A percentile compares a stretch with the other conserved stretches of the same genome.
phyloP scores from a whole-genome alignment of 2,797 vertebrate genomes.

The Lepus oiostolus region DNA sequence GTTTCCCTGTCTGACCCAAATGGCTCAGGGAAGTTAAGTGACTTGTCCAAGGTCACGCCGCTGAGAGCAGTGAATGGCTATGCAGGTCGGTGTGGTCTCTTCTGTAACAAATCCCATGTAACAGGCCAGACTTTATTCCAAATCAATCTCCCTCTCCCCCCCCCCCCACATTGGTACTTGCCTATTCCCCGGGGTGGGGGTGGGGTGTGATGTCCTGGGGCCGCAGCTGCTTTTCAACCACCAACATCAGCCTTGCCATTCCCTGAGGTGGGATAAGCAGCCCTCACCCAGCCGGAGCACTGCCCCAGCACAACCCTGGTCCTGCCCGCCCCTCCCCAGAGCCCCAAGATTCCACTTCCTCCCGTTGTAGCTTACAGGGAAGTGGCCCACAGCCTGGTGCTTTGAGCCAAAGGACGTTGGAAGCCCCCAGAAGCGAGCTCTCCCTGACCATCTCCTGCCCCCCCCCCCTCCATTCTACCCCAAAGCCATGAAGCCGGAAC shows the following conservation, averaged over 20 bases:
- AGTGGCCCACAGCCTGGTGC: background rate
- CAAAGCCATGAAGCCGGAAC: background rate
- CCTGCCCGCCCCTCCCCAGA: background rate
- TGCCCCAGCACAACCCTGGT: background rate
- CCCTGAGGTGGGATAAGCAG: background rate
- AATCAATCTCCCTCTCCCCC: background rate
- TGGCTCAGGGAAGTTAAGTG: constrained; percentile 17
- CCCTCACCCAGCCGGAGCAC: background rate
- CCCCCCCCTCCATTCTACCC: background rate
- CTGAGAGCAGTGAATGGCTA: background rate
- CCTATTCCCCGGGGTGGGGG: background rate
- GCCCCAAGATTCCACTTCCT: background rate
- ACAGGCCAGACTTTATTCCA: background rate
- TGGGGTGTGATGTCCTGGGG: background rate
- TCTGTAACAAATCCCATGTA: background rate
- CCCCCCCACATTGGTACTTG: background rate
- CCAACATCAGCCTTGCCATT: background rate
- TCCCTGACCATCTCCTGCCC: no score
- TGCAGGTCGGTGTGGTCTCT: background rate
- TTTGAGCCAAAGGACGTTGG: no score
- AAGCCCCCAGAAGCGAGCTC: background rate
- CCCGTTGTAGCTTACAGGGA: background rate
- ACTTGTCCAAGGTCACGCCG: background rate
- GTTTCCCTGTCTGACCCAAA: background rate
- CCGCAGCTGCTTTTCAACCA: background rate